These are phyloP conservation scores for Ceuthmochares aereus DNA, from an alignment of 2,113 vertebrate genomes.

Conservation along the genomic window DNA sequence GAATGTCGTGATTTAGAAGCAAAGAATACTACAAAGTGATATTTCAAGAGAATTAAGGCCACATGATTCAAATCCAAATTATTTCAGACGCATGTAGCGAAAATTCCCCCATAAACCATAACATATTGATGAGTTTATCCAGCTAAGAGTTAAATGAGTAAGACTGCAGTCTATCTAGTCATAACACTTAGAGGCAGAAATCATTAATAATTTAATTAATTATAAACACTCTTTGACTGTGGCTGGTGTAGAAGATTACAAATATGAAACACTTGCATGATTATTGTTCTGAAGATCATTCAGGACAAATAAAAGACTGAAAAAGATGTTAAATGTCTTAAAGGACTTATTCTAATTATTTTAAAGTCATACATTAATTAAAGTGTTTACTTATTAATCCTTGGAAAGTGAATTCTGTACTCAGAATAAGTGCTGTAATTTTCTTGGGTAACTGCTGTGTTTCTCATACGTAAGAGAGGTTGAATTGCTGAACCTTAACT, in stretches of 20 bases:
- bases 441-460: conserved; percentile 39
- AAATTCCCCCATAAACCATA: not conserved
- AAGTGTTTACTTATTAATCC: conserved; percentile 58
- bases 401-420: conserved; percentile 50
- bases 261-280: not conserved
- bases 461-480: conserved; percentile 17
- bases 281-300: conserved; percentile 57
- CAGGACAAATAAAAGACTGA: conserved; percentile 47
- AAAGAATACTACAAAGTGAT: not conserved
- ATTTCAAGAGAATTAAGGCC: not conserved
- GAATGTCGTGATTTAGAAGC: not conserved
- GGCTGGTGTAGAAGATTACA: conserved; percentile 13
- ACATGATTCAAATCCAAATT: not conserved
- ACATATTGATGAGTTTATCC: not conserved
- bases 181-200: conserved; percentile 47
- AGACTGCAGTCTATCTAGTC: not conserved
- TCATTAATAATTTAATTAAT: conserved; percentile 67
- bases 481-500: conserved; percentile 44
- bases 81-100: not conserved
- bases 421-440: conserved; percentile 57
- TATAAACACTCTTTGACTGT: conserved; percentile 24
- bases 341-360: conserved; percentile 51
- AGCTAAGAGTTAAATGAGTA: conserved; percentile 42
- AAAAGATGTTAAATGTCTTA: conserved; percentile 53
- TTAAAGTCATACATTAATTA: conserved; percentile 66